Percentiles rank a stretch among this genome's conserved stretches.
Evolutionary conservation across 2,888 invertebrate species (phyloP).

Genomic region (Oscheius sp.): DNA sequence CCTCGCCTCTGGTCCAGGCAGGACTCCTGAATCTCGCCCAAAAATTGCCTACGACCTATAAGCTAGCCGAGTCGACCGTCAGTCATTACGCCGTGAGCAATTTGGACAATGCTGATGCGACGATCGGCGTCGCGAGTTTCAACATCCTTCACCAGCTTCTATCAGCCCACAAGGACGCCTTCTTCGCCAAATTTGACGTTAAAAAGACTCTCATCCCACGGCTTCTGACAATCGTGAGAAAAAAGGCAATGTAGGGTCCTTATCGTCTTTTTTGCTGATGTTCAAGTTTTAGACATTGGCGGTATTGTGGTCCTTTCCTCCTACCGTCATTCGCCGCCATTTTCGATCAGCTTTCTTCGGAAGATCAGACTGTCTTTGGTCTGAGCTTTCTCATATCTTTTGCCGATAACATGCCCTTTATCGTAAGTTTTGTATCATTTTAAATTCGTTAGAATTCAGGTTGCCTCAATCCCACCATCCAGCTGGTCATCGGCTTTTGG

Average conservation of each 20-base stretch:
- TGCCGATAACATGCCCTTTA: conserved; percentile 48
- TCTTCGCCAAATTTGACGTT: conserved; percentile 47
- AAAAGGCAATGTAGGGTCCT: conserved; percentile 42
- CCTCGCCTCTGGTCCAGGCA: conserved; percentile 23
- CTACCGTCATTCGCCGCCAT: conserved; percentile 41
- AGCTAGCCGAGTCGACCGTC: conserved; percentile 15
- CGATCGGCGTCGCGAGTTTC: conserved; percentile 27
- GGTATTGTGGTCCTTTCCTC: conserved; percentile 37
- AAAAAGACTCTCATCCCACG: conserved; percentile 59
- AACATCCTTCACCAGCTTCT: conserved; percentile 19
- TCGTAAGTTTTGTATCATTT: conserved; percentile 1
- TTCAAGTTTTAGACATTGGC: conserved; percentile 40
- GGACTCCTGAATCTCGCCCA: conserved; percentile 26
- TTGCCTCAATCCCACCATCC: neutral
- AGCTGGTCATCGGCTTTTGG: conserved; percentile 25
- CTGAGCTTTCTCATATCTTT: conserved; percentile 31
- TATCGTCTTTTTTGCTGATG: conserved; percentile 31
- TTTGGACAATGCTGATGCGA: conserved; percentile 33
- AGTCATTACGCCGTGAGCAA: conserved; percentile 18
- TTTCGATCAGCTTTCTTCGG: conserved; percentile 25
- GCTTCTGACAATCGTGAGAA: conserved; percentile 56
- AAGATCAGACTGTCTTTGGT: conserved; percentile 4
- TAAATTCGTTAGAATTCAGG: neutral
- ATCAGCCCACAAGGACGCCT: conserved; percentile 30
- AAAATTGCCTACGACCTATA: conserved; percentile 15